A percentile compares a stretch with the other conserved stretches of the same genome.
phyloP scores from a whole-genome alignment of 2,113 vertebrate genomes.

The Orcinus orca region DNA sequence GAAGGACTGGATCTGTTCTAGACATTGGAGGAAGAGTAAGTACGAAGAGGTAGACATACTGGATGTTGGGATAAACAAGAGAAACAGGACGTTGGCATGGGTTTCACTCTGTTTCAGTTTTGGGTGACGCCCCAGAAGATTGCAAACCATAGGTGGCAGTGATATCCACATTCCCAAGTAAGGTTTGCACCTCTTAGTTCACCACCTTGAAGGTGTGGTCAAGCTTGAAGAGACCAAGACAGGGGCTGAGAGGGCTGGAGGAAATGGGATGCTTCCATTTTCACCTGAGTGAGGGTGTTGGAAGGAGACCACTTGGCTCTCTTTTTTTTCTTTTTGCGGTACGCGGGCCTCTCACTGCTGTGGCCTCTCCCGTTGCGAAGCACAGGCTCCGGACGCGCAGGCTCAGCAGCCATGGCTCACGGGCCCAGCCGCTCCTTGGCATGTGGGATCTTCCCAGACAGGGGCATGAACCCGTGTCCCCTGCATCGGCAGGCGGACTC shows the following conservation, averaged over 20 bases:
- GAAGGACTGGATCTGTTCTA: neutral
- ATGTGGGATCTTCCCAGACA: too few relatives aligned
- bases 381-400: too few relatives aligned
- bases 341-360: too few relatives aligned
- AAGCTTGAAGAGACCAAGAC: neutral
- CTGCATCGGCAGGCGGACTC: too few relatives aligned
- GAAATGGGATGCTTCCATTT: neutral
- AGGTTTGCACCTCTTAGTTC: neutral
- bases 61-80: neutral
- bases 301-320: neutral
- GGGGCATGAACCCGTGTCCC: too few relatives aligned
- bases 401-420: too few relatives aligned
- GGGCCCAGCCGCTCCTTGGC: too few relatives aligned
- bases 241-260: neutral
- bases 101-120: constrained; percentile 39
- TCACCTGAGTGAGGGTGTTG: neutral
- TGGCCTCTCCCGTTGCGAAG: too few relatives aligned
- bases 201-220: neutral
- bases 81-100: neutral
- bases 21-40: neutral
- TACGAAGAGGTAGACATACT: neutral
- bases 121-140: neutral
- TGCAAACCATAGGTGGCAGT: neutral
- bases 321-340: too few relatives aligned
- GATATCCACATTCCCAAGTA: neutral